Evolutionary conservation across 2,888 invertebrate species (phyloP), one percentile per base, ranked within the genome.

Genomic region (Heterodera filipjevi): DNA sequence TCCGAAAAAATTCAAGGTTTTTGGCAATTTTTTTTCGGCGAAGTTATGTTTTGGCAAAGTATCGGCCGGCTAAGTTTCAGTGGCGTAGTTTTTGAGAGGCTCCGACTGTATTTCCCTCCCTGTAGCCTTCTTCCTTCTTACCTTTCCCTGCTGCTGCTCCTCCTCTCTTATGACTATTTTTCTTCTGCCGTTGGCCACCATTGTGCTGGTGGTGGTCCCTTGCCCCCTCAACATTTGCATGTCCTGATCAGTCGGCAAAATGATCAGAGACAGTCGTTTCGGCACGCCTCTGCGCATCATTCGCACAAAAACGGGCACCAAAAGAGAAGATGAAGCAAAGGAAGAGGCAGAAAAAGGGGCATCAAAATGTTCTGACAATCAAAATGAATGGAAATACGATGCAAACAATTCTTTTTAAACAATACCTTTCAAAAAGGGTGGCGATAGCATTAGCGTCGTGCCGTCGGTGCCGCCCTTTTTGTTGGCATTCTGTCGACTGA

Each of bases 241-340:
- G 39, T 77, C 77, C 35, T 72, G 35, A 27, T 72, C 44, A 33
- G 32, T 71, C 32, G 77, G 77, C 53, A 59, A 35, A 64, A 66
- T 73, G 49, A 77, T 64, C 32, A 77, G 46, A n/a, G 77, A 53
- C 71, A 77, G 30, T 10, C 77, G 71, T 33, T 77, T 72, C 22
- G 53, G 27, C n/a, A 32, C 53, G 0, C 77, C 77, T 14, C 77
- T 33, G n/a, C 72, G 72, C 64, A 30, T 22, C 53, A 80, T 19
- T n/a, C 72, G 71, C 6, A 80, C 32, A 27, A 79, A 72, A 10
- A 80, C 70, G 22, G n/a, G 79, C 78, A 39, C 64, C 66, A n/a
- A 74, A 75, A 72, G 44, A 78, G 35, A 44, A 35, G 49, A 49
- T 16, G 49, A 49, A 49, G 3, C 19, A 16, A 19, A 3, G 16